These are phyloP conservation scores for Poeciliopsis gracilis DNA, from an alignment of 2,797 vertebrate genomes.

Conservation along the genomic window DNA sequence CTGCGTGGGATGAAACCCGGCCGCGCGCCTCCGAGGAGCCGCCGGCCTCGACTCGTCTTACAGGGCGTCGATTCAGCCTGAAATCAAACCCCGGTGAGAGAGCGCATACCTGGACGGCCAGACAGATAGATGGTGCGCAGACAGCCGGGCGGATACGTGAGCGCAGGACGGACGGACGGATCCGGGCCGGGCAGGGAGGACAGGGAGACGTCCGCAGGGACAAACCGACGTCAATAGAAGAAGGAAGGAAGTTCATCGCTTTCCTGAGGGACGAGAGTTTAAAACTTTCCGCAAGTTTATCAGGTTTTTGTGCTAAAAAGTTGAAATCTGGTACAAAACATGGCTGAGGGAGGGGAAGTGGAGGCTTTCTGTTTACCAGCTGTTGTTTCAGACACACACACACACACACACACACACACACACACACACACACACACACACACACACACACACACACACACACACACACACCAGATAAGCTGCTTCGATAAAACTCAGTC, in stretches of 20 bases:
- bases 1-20: constrained; percentile 77
- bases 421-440: not conserved
- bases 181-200: constrained; percentile 53
- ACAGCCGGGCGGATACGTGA: constrained; percentile 47
- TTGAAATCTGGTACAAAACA: constrained; percentile 54
- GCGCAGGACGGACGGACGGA: constrained; percentile 41
- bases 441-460: not conserved
- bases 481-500: constrained; percentile 32
- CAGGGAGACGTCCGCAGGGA: constrained; percentile 59
- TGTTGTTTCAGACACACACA: constrained; percentile 60
- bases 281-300: constrained; percentile 24
- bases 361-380: constrained; percentile 68
- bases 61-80: constrained; percentile 79
- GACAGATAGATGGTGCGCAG: constrained; percentile 59
- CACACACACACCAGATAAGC: not conserved
- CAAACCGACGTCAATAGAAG: constrained; percentile 43
- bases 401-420: constrained; percentile 24
- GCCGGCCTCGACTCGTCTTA: constrained; percentile 80
- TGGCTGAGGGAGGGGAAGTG: constrained; percentile 46
- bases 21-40: constrained; percentile 58
- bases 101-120: constrained; percentile 62
- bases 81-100: constrained; percentile 82
- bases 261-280: constrained; percentile 41
- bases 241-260: constrained; percentile 64
- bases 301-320: constrained; percentile 31